Evolutionary conservation across 2,888 invertebrate genomes (phyloP), one percentile per base, ranked within the genome.

Genomic region (Ctenicera cuprea): DNA sequence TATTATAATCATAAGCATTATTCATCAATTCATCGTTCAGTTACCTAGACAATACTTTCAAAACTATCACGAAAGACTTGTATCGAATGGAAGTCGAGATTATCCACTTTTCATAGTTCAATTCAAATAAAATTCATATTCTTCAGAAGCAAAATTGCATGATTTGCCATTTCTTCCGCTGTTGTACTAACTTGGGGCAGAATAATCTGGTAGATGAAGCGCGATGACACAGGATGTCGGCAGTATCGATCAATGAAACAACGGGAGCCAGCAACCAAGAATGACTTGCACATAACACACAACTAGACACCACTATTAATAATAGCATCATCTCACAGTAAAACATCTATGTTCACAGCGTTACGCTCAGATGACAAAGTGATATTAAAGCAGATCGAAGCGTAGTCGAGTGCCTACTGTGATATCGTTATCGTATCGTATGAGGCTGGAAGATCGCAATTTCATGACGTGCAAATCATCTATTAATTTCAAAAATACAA

Each of bases 301-400:
- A 81, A 82, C 82, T 85, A 86, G 86, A 86, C 85, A 86, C 85
- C 83, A 85, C 87, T 85, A 86, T 87, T 87, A 87, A 87, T 87
- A 86, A 86, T 86, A 85, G 85, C 85, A 86, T 87, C 86, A 86
- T 85, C 85, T 80, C 80, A 71, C 77, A 80, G 82, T 82, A 82
- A 83, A 85, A 85, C 85, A 86, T 85, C 85, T 85, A 85, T 85
- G 85, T 84, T 84, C 83, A 80, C 82, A 81, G 79, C 82, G 83
- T 82, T 80, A 80, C 79, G 81, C 82, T 82, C 79, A 79, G 82
- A 82, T 82, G 81, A 81, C 82, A 80, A 80, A 80, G 80, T 78
- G 82, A 79, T 79, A 79, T 77, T 79, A 78, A 75, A 70, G 76
- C 75, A 75, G 71, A 74, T 74, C 78, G 75, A 71, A 67, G 64